Conservation (phyloP, 2,797 vertebrate genomes). For the Balearica regulorum region DNA sequence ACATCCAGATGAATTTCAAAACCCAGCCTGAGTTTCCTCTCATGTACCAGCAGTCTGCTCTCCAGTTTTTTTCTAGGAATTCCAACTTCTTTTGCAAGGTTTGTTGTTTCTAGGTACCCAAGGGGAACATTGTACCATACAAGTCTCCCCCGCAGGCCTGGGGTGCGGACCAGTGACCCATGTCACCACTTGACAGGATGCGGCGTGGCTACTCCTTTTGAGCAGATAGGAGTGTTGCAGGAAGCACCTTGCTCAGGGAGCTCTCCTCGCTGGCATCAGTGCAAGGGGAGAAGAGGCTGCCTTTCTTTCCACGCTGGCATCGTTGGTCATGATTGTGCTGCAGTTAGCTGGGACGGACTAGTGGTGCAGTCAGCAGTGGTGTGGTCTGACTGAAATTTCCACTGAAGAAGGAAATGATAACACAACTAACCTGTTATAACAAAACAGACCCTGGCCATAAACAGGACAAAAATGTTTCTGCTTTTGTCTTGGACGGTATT, state of each 20-base stretch:
- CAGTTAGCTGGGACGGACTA: rapidly evolving
- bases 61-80: background rate
- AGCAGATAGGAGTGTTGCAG: rapidly evolving
- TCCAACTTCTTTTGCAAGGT: background rate
- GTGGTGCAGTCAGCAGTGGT: background rate
- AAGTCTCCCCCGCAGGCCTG: background rate
- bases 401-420: background rate
- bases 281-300: background rate
- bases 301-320: background rate
- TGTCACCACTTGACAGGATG: rapidly evolving
- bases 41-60: background rate
- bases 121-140: rapidly evolving
- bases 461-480: background rate
- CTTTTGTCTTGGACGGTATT: background rate
- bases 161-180: rapidly evolving
- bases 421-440: rapidly evolving
- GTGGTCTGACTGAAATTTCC: background rate
- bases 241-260: background rate
- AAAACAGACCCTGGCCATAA: background rate
- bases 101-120: background rate
- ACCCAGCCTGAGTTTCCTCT: background rate
- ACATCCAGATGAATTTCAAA: slow-evolving; percentile 3
- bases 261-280: rapidly evolving
- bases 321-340: rapidly evolving
- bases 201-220: rapidly evolving